Base-by-base conservation (phyloP, 2,888 invertebrate species). In the Amphipoea oculea region DNA sequence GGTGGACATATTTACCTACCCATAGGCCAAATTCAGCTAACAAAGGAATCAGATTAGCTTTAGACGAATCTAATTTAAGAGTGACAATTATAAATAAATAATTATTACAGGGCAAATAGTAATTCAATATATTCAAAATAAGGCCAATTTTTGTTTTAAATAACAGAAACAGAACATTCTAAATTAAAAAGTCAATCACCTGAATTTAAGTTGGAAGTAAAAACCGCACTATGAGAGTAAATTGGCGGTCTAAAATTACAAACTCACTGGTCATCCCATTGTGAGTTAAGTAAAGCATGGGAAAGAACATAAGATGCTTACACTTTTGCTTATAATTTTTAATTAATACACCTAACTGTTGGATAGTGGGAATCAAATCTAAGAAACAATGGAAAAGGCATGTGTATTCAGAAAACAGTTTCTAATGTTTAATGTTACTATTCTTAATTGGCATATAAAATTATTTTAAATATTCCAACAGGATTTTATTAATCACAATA, bases 281-380 rank as follows among this genome's bases (percentile, higher is more conserved):
- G 92, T 92, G 51, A 91, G 87, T 87, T 86, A 93, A 96, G 95
- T 96, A 95, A 95, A 95, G 94, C 95, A 95, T 96, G 96, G 89
- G 96, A 96, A 95, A 84, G 84, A 89, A 86, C 84, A 87, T 86
- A 89, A 86, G 84, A 86, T 83, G 90, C 89, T 91, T 89, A 92
- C 92, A 93, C 92, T 94, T 95, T 94, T 94, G 93, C 93, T 94
- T 92, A 94, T 95, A 94, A 94, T 94, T 92, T 91, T 92, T 94
- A 96, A 96, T 96, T 94, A 96, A 94, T 93, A 90, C 93, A 94
- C 92, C 89, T 94, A 94, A 94, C 94, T 91, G 93, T 94, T 93
- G 95, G 95, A 91, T 94, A 96, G 95, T 96, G 96, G 93, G 96
- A 96, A 96, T 89, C 79, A 83, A 88, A 89, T 89, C 83, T 81